A percentile compares a stretch with the other conserved stretches of the same genome.
Evolutionary conservation across 2,113 vertebrate species (phyloP).

Genomic region (Philantomba maxwellii): DNA sequence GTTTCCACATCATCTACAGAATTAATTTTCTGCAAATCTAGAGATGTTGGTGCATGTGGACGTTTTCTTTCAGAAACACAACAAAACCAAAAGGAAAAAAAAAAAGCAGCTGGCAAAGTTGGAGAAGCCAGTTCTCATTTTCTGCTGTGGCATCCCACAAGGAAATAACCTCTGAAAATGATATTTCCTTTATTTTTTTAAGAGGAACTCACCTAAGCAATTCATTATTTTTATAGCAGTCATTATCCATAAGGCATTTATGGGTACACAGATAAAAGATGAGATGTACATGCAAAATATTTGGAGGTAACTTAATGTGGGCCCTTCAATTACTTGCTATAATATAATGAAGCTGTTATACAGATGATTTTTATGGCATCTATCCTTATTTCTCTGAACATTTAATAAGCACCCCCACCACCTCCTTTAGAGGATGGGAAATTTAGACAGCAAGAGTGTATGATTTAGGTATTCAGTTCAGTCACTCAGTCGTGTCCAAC

Average conservation of each 20-base stretch:
- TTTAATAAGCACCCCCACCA: background rate
- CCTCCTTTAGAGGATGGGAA: background rate
- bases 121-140: background rate
- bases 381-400: background rate
- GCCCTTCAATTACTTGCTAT: background rate
- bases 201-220: background rate
- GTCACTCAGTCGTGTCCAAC: background rate
- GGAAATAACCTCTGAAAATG: background rate
- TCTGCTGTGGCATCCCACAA: background rate
- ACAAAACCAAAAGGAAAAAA: background rate
- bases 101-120: background rate
- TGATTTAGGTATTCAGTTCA: background rate
- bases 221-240: conserved; percentile 36
- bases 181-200: background rate
- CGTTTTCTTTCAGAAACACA: conserved; percentile 24
- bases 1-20: conserved; percentile 66
- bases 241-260: conserved; percentile 29
- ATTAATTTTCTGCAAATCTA: conserved; percentile 69
- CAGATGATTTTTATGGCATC: background rate
- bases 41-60: conserved; percentile 8
- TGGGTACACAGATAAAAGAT: background rate
- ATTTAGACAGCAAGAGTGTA: fast-evolving
- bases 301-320: fast-evolving
- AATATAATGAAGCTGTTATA: background rate
- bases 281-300: background rate